A percentile compares a stretch with the other conserved stretches of the same genome.
phyloP scores from a whole-genome alignment of 2,888 invertebrate species.

The Cybosia mesomella region DNA sequence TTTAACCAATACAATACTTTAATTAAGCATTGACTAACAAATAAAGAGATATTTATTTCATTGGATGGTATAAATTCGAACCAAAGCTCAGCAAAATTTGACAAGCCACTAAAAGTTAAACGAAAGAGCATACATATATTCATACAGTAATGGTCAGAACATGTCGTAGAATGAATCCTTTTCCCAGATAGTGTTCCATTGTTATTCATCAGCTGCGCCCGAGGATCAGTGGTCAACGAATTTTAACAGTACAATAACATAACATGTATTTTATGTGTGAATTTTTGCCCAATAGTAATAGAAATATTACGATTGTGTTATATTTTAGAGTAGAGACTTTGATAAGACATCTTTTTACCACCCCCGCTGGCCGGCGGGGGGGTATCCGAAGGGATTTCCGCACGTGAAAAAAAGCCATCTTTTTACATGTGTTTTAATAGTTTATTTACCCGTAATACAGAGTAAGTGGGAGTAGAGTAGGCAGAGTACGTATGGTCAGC shows the following conservation, averaged over 20 bases:
- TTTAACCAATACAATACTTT: not conserved
- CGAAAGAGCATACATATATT: conserved; percentile 76
- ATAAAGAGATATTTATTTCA: not conserved
- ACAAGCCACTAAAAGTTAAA: conserved; percentile 33
- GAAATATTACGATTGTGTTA: conserved; percentile 19
- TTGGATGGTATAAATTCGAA: not conserved
- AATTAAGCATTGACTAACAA: not conserved
- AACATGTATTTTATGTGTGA: conserved; percentile 37
- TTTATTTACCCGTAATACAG: too few relatives aligned
- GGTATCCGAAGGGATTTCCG: too few relatives aligned
- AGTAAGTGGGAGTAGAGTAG: too few relatives aligned
- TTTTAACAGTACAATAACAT: conserved; percentile 67
- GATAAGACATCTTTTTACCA: not conserved
- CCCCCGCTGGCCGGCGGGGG: too few relatives aligned
- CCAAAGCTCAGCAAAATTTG: conserved; percentile 16
- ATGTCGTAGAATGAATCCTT: conserved; percentile 68
- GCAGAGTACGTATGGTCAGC: too few relatives aligned
- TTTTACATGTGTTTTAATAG: too few relatives aligned
- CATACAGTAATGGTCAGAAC: conserved; percentile 78
- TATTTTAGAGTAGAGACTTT: not conserved
- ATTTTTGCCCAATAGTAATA: conserved; percentile 37
- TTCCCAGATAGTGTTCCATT: conserved; percentile 65
- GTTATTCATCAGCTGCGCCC: conserved; percentile 73
- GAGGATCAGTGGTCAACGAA: conserved; percentile 66
- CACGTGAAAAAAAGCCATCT: too few relatives aligned